Conservation (phyloP, 2,797 vertebrate species). For the Smutsia temminckii region DNA sequence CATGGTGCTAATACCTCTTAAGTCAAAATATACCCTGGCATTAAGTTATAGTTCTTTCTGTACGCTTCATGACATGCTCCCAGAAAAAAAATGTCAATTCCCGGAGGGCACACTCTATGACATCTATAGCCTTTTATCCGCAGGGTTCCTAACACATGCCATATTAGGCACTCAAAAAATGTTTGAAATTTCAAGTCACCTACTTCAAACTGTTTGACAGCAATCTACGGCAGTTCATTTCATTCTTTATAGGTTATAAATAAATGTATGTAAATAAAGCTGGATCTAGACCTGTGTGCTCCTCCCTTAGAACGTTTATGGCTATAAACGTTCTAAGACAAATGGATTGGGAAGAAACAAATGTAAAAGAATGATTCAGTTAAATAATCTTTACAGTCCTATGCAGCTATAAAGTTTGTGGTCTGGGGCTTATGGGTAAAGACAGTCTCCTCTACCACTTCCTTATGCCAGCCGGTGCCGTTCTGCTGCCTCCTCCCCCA, state of each 20-base stretch:
- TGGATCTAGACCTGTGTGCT: neutral
- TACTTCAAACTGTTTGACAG: neutral
- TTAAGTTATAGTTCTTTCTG: neutral
- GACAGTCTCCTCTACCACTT: neutral
- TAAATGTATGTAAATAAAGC: neutral
- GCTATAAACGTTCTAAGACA: neutral
- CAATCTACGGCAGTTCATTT: neutral
- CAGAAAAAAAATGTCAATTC: neutral
- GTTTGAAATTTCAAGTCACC: conserved; percentile 11
- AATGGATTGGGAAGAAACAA: neutral
- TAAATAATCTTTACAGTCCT: neutral
- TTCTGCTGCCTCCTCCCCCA: neutral
- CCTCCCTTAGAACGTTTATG: neutral
- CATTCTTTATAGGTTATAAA: conserved; percentile 11
- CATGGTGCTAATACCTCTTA: neutral
- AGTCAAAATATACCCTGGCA: neutral
- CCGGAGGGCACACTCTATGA: neutral
- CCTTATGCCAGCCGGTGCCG: neutral
- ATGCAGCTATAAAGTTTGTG: neutral
- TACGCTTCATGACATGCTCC: neutral
- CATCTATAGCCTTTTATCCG: neutral
- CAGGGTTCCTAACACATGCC: neutral
- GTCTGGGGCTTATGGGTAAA: neutral
- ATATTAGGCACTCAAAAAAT: neutral
- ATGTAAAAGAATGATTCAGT: neutral